These are phyloP conservation scores for Masticophis lateralis DNA, from an alignment of 2,797 vertebrate species.

Conservation along the genomic window DNA sequence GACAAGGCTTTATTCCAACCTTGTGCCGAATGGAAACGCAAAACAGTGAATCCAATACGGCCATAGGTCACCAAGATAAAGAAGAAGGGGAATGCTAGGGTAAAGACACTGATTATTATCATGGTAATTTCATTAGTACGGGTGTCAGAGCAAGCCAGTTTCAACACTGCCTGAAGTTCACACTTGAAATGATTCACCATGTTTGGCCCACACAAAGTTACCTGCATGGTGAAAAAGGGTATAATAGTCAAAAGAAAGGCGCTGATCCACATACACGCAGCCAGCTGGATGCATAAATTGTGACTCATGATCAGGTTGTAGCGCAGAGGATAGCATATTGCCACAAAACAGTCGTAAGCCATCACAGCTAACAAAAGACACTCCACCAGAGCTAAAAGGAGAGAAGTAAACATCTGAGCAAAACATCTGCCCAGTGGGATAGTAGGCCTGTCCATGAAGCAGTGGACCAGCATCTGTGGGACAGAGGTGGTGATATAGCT, in stretches of 20 bases:
- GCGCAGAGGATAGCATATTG: conserved; percentile 60
- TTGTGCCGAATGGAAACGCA: conserved; percentile 21
- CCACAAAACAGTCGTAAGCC: conserved; percentile 56
- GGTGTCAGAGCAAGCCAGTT: conserved; percentile 12
- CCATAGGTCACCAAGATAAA: conserved; percentile 10
- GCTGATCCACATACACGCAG: conserved; percentile 18
- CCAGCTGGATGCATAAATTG: conserved; percentile 38
- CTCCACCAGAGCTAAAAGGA: not conserved
- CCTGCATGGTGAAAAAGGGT: not conserved
- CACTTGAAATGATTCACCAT: conserved; percentile 36
- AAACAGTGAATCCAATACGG: not conserved
- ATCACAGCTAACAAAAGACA: conserved; percentile 55
- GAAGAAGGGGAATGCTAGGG: not conserved
- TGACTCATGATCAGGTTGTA: conserved; percentile 51
- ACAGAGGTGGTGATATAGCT: conserved; percentile 39
- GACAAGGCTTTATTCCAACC: conserved; percentile 46
- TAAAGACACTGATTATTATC: not conserved
- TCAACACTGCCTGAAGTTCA: conserved; percentile 15
- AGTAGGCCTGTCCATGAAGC: conserved; percentile 4
- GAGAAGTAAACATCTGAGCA: conserved; percentile 1
- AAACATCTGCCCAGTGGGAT: conserved; percentile 25
- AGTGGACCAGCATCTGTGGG: conserved; percentile 29
- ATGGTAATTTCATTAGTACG: not conserved
- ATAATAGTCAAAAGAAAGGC: conserved; percentile 24
- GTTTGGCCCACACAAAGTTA: not conserved